Evolutionary conservation across 2,797 vertebrate species (phyloP), one percentile per base, ranked within the genome.

Genomic region (Macrochelys suwanniensis): DNA sequence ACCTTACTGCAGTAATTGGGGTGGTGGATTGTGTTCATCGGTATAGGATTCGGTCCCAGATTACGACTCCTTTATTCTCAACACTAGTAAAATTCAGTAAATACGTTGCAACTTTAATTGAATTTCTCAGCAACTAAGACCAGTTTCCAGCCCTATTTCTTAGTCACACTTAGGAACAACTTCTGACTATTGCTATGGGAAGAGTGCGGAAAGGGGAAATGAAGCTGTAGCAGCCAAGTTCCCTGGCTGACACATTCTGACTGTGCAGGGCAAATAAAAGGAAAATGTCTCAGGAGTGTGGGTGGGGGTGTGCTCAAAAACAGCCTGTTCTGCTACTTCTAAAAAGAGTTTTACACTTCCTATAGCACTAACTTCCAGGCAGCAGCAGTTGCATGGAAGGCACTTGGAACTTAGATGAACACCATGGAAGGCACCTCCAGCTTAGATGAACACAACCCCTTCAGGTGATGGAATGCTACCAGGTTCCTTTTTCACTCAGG

Each of bases 341-440:
- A 10, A 54, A 47, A 87, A 84, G 42, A 51, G 59, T 37, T 0
- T 0, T 1, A 0, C 53, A 1, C 65, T 65, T 47, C 37, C 42
- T 50, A n/a, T 19, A 0, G 0, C 0, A 0, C n/a, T 23, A 45
- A 45, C 0, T 0, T 71, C 85, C 50, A 33, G 54, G 25, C 50
- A 87, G 53, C 47, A 54, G 25, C 26, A 13, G 42, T 10, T 90
- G 76, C 23, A 61, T 85, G 84, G 57, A 87, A 85, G 71, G 92
- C 78, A 25, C 56, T 50, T 31, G 17, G 65, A 42, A 42, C 37
- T 42, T 42, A 42, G 37, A 42, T 42, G 37, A 42, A 42, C 37
- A 42, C 37, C 37, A 42, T 42, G 37, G 37, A 42, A 42, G 37
- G 37, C 37, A 42, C 7, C 12, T 26, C 71, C 12, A 76, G 26